Evolutionary conservation across 2,797 vertebrate species (phyloP).

Genomic region (Micrastur ruficollis): DNA sequence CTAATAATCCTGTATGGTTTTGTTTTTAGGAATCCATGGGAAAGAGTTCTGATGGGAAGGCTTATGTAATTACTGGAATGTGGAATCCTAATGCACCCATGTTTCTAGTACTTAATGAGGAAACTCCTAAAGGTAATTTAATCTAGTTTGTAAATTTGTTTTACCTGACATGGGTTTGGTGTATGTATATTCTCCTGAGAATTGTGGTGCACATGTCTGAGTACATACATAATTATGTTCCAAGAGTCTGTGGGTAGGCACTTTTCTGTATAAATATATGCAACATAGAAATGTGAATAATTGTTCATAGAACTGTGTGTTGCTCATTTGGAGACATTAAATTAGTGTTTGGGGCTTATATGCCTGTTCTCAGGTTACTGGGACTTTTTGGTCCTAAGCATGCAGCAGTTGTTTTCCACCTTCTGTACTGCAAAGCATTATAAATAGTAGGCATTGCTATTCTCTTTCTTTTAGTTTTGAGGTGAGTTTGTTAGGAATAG

Average conservation of each 20-base stretch:
- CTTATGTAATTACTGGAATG: constrained; percentile 91
- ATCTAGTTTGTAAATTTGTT: neutral
- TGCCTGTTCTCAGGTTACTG: neutral
- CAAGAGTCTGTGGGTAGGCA: neutral
- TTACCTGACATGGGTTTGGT: neutral
- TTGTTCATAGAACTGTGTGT: neutral
- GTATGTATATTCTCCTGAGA: neutral
- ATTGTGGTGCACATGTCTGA: rapidly evolving
- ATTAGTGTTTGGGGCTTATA: neutral
- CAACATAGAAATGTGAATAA: neutral
- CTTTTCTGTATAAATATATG: neutral
- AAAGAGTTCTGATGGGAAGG: constrained; percentile 90
- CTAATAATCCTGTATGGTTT: neutral
- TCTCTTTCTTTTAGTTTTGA: neutral
- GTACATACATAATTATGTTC: neutral
- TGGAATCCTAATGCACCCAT: constrained; percentile 91
- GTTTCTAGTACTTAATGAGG: constrained; percentile 92
- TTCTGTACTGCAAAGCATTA: neutral
- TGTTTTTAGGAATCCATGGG: constrained; percentile 91
- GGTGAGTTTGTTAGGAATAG: neutral
- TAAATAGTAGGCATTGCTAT: neutral
- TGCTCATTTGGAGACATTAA: neutral
- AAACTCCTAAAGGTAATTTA: constrained; percentile 92
- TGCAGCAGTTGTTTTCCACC: neutral
- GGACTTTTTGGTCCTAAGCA: neutral